Evolutionary conservation across 2,113 vertebrate species (phyloP).

Genomic region (Ovis aries): DNA sequence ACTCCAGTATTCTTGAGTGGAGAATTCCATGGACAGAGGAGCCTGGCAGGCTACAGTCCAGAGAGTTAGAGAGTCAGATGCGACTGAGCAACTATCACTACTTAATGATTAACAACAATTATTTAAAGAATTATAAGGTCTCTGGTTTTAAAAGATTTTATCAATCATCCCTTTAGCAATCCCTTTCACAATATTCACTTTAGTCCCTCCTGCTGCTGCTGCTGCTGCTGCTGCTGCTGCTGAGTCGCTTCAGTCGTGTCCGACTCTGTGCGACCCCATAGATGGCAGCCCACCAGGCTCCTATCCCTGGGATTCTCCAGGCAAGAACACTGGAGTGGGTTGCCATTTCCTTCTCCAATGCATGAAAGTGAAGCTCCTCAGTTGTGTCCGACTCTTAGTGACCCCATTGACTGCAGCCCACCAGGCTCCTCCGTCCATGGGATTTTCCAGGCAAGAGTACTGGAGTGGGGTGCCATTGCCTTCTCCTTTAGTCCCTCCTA

Average conservation of each 20-base stretch:
- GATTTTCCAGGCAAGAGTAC: no score
- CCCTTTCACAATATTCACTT: not conserved
- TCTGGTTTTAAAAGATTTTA: not conserved
- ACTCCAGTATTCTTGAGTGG: not conserved
- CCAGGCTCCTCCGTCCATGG: no score
- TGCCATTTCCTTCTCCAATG: no score
- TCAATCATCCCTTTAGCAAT: not conserved
- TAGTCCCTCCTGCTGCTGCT: not conserved
- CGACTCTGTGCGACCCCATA: no score
- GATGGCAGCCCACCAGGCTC: no score
- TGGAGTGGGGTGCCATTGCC: no score
- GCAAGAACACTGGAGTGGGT: no score
- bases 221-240: no score
- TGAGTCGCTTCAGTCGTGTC: accelerated
- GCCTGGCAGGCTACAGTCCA: not conserved
- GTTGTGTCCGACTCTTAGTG: no score
- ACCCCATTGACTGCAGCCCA: no score
- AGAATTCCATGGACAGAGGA: not conserved
- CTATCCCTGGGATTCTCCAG: no score
- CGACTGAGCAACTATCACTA: not conserved
- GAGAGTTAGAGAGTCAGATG: not conserved
- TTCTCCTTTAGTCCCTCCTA: not conserved
- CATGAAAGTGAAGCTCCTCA: accelerated
- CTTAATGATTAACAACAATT: not conserved
- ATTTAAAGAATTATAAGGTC: not conserved